These are phyloP conservation scores for Drosophila mercatorum DNA, from an alignment of 2,888 invertebrate genomes.

Conservation along the genomic window DNA sequence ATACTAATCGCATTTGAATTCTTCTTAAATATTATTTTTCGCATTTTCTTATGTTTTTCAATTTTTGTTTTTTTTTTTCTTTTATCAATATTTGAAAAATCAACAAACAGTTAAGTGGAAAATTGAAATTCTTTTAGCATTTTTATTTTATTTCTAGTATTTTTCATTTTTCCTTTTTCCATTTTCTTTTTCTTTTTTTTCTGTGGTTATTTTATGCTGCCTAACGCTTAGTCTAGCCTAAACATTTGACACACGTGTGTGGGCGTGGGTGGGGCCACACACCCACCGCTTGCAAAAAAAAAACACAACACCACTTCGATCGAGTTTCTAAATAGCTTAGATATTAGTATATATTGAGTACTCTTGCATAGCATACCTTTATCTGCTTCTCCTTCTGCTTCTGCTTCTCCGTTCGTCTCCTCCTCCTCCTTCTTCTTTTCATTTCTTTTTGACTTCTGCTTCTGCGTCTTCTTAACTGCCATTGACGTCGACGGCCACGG, in stretches of 20 bases:
- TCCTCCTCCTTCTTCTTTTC: slow-evolving; percentile 4
- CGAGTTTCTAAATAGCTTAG: slow-evolving; percentile 22
- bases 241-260: slow-evolving; percentile 16
- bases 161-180: not conserved
- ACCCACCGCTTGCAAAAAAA: slow-evolving; percentile 34
- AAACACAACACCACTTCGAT: slow-evolving; percentile 14
- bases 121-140: slow-evolving; percentile 28
- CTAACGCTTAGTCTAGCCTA: slow-evolving; percentile 45
- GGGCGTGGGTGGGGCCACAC: not conserved
- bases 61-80: not conserved
- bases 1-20: slow-evolving; percentile 55
- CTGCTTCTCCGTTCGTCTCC: not conserved
- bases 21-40: slow-evolving; percentile 50
- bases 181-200: not conserved
- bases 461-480: slow-evolving; percentile 74
- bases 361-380: slow-evolving; percentile 19
- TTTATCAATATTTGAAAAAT: slow-evolving; percentile 43
- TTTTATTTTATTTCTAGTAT: slow-evolving; percentile 1
- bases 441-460: not conserved
- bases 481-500: slow-evolving; percentile 73
- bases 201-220: slow-evolving; percentile 20
- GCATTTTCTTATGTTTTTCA: slow-evolving; percentile 11
- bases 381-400: not conserved
- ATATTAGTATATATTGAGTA: slow-evolving; percentile 36
- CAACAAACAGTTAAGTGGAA: slow-evolving; percentile 66